Conservation (phyloP, 2,113 vertebrate genomes). For the Carassius auratus region DNA sequence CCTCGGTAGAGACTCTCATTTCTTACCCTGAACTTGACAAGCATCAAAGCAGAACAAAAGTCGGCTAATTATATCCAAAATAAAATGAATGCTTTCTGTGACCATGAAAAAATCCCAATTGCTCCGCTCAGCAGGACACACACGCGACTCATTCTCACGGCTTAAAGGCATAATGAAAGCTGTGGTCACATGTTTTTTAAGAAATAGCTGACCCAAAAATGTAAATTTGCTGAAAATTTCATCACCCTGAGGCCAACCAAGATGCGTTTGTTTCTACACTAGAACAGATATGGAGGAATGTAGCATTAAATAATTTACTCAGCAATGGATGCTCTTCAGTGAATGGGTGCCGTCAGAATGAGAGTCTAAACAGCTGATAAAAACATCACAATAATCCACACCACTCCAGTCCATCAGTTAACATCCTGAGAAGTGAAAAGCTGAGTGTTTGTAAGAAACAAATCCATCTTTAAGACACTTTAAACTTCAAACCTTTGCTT, state of each 20-base stretch:
- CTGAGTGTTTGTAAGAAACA: neutral
- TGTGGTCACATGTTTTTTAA: conserved; percentile 27
- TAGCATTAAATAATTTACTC: neutral
- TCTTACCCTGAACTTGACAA: conserved; percentile 38
- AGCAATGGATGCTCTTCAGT: neutral
- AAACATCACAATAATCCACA: neutral
- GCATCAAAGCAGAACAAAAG: conserved; percentile 59
- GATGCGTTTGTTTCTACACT: neutral
- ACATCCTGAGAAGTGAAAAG: neutral
- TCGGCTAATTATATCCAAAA: conserved; percentile 59
- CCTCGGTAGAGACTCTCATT: conserved; percentile 40
- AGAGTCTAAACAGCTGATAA: neutral
- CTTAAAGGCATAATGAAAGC: conserved; percentile 27
- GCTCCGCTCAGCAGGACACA: conserved; percentile 43
- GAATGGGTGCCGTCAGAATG: neutral
- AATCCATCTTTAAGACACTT: neutral
- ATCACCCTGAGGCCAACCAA: neutral
- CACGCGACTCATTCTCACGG: neutral
- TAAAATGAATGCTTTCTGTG: conserved; percentile 50
- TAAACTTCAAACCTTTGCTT: too few species aligned
- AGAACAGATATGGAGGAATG: neutral
- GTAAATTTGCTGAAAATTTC: neutral
- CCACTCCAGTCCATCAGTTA: neutral
- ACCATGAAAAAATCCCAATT: conserved; percentile 53
- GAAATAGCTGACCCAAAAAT: neutral